Evolutionary conservation across 2,888 invertebrate genomes (phyloP).

Genomic region (Eristalis arbustorum): DNA sequence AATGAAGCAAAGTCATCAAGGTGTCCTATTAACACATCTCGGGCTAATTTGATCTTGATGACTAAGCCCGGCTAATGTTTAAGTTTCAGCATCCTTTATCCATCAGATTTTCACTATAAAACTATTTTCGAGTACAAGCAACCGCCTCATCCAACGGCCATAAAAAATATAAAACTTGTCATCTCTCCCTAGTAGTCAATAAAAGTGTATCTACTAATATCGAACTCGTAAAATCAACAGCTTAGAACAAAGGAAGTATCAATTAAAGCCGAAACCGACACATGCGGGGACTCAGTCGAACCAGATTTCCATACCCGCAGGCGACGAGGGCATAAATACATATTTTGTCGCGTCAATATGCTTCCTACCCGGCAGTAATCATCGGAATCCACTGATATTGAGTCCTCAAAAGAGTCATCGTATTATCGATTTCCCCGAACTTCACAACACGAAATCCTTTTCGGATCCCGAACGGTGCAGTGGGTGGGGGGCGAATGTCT

Average conservation of each 20-base stretch:
- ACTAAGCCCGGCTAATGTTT: neutral
- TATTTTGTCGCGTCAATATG: constrained; percentile 29
- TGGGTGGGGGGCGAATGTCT: neutral
- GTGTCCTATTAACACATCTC: neutral
- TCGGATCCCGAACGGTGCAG: neutral
- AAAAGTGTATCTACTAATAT: constrained; percentile 29
- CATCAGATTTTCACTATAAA: neutral
- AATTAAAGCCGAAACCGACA: constrained; percentile 37
- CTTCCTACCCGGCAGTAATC: constrained; percentile 12
- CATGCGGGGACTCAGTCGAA: constrained; percentile 8
- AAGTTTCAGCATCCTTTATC: neutral
- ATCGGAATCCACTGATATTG: constrained; percentile 28
- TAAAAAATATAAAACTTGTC: neutral
- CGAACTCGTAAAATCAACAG: constrained; percentile 32
- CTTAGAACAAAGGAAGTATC: constrained; percentile 23
- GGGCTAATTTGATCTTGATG: neutral
- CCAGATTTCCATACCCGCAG: neutral
- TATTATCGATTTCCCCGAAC: constrained; percentile 47
- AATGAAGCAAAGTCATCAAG: no score
- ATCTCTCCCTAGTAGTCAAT: neutral
- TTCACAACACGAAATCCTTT: constrained; percentile 10
- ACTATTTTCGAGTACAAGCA: neutral
- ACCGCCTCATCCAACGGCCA: neutral
- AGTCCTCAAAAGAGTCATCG: constrained; percentile 23
- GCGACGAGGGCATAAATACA: constrained; percentile 12